Conservation (phyloP, 2,113 vertebrate genomes). For the Heterotilapia buettikoferi region DNA sequence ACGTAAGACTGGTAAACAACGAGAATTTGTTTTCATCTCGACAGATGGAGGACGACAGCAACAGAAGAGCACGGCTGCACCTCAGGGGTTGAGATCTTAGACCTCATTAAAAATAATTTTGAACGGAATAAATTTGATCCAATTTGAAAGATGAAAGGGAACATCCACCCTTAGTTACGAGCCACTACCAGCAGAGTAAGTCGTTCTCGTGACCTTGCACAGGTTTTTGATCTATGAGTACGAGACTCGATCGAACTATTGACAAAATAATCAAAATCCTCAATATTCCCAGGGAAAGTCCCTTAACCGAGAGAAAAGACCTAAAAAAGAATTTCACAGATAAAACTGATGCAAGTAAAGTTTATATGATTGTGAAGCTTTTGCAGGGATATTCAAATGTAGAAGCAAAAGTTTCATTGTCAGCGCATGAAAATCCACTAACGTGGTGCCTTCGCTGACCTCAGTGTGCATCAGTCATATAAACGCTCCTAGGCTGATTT, state of each 20-base stretch:
- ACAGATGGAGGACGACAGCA: conserved; percentile 39
- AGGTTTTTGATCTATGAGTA: background rate
- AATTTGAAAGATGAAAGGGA: conserved; percentile 33
- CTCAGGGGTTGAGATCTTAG: conserved; percentile 42
- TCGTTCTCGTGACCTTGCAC: background rate
- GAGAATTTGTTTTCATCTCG: conserved; percentile 39
- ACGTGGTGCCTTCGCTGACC: background rate
- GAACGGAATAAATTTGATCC: conserved; percentile 17
- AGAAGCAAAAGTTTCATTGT: background rate
- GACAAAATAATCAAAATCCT: background rate
- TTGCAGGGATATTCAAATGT: background rate
- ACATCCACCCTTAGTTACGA: background rate
- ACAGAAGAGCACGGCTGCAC: conserved; percentile 10
- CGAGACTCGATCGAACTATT: background rate
- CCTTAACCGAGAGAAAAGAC: background rate
- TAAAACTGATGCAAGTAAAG: background rate
- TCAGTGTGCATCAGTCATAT: background rate
- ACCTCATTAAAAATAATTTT: conserved; percentile 39
- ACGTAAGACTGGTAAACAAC: conserved; percentile 30
- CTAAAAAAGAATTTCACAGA: background rate
- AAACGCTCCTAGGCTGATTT: background rate
- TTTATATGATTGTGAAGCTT: background rate
- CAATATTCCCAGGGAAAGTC: background rate
- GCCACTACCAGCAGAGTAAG: background rate
- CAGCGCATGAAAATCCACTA: background rate